Evolutionary conservation across 2,888 invertebrate species (phyloP), one percentile per base, ranked within the genome.

Genomic region (Branchellion lobata): DNA sequence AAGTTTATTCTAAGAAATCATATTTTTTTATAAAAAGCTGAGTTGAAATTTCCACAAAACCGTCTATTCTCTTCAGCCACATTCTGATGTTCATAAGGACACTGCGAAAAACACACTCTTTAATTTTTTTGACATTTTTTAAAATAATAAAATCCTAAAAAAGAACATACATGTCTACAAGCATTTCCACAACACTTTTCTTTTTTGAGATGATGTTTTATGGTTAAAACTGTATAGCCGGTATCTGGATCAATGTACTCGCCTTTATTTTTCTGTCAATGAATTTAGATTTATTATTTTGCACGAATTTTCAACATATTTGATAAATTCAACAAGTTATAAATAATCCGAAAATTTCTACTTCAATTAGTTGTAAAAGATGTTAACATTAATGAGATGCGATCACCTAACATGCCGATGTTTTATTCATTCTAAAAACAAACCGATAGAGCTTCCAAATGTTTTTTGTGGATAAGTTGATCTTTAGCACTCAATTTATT

Each of bases 11-110:
- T n/a, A n/a, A n/a, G n/a, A n/a, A n/a, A n/a, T 33, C 5, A 71
- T 33, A n/a, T 24, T 31, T 75, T 75, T 1, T 3, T 3, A 31
- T 53, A 75, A 75, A 79, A 79, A 31, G 79, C 69, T 1, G 71
- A 69, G 40, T 79, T 79, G 68, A 40, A 79, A 29, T 21, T 11
- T 51, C 75, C 75, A n/a, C 14, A 29, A 1, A 2, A n/a, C 31
- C 31, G 31, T 53, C 33, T 75, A 18, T 75, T 75, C 27, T 53
- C 75, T 29, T 75, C 29, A 47, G 71, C 51, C 0, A 72, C 79
- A 71, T 79, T 79, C 31, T 47, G n/a, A 72, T 79, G 79, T n/a
- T 51, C 31, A 40, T 79, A 79, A 18, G 79, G 79, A 51, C 79
- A 79, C 79, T 79, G 72, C 18, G 71, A 65, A n/a, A 77, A 29